Conservation (phyloP, 2,113 vertebrate species). For the Ophthalmotilapia sp. region DNA sequence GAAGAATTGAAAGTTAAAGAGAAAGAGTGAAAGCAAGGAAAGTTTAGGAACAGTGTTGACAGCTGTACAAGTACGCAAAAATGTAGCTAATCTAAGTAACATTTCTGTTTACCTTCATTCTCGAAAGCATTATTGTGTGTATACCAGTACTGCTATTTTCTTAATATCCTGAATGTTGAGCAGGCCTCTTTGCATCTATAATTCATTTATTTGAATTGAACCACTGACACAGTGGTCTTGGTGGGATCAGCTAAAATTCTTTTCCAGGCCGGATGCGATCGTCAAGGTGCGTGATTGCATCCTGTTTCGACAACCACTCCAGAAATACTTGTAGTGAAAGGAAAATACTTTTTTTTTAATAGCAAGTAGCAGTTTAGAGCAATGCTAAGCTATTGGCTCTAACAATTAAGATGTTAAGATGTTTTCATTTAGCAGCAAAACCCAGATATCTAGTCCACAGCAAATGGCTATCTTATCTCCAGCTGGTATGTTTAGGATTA, state of each 20-base stretch:
- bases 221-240: not conserved
- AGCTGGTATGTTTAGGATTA: conserved; percentile 61
- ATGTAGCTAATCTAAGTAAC: not conserved
- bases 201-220: conserved; percentile 31
- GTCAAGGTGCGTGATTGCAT: not conserved
- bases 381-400: not conserved
- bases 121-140: not conserved
- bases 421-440: not conserved
- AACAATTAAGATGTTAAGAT: not conserved
- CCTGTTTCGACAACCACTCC: not conserved
- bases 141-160: not conserved
- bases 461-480: conserved; percentile 43
- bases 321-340: not conserved
- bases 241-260: conserved; percentile 18
- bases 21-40: not conserved
- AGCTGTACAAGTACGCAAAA: not conserved
- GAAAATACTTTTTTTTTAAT: not conserved
- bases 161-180: conserved; percentile 5
- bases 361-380: not conserved
- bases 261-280: conserved; percentile 9
- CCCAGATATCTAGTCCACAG: not conserved
- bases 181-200: conserved; percentile 27
- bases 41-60: not conserved
- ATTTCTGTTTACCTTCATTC: not conserved
- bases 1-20: not conserved